Conservation (phyloP, 1,140 invertebrate species). For the Drosophila mayri region DNA sequence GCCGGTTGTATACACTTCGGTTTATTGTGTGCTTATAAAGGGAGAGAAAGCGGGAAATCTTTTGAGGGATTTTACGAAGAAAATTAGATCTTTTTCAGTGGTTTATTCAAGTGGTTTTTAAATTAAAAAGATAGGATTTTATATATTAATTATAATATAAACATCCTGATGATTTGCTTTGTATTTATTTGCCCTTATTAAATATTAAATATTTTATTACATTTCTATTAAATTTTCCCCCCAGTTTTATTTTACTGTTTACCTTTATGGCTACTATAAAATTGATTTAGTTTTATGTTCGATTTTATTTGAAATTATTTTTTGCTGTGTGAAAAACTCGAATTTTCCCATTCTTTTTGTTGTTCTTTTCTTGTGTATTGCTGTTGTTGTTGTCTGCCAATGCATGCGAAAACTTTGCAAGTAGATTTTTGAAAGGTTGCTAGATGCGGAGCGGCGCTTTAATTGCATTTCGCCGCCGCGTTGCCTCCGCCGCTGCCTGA, state of each 20-base stretch:
- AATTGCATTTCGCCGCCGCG: slow-evolving; percentile 73
- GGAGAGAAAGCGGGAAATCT: neutral
- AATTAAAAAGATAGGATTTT: neutral
- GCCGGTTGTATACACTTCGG: slow-evolving; percentile 45
- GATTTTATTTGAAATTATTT: neutral
- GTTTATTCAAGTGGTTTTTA: neutral
- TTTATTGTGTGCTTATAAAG: neutral
- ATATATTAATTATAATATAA: neutral
- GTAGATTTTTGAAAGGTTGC: slow-evolving; percentile 77
- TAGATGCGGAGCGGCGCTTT: slow-evolving; percentile 62
- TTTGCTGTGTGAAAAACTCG: slow-evolving; percentile 8
- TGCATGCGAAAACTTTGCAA: slow-evolving; percentile 76
- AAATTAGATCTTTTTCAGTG: neutral
- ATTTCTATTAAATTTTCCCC: neutral
- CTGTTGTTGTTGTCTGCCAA: slow-evolving; percentile 61
- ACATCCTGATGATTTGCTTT: neutral
- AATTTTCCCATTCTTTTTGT: slow-evolving; percentile 17
- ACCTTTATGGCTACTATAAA: neutral
- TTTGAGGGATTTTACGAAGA: too few species aligned
- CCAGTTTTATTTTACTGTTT: neutral
- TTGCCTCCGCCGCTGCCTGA: slow-evolving; percentile 26
- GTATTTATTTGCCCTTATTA: neutral
- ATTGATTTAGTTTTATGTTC: neutral
- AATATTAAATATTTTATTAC: neutral
- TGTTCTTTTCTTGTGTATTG: slow-evolving; percentile 6